Percentiles rank a stretch among this genome's conserved stretches.
Evolutionary conservation across 2,888 invertebrate genomes (phyloP).

Genomic region (Tridacna gigas): DNA sequence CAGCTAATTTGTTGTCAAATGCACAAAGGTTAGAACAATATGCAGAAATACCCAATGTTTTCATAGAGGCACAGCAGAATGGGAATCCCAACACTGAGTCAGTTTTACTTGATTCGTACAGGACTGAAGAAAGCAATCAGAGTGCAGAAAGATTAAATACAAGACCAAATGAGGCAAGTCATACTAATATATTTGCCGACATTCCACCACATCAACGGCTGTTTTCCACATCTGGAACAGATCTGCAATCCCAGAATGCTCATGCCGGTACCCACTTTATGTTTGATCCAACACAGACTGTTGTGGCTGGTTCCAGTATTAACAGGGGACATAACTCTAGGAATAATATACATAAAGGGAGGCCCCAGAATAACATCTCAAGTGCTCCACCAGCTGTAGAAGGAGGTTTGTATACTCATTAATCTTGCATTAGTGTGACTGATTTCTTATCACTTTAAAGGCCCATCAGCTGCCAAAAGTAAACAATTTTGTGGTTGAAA

Average conservation of each 20-base stretch:
- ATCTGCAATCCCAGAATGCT: slow-evolving; percentile 12
- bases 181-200: slow-evolving; percentile 22
- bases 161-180: slow-evolving; percentile 12
- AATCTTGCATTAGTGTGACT: too few relatives aligned
- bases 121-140: slow-evolving; percentile 37
- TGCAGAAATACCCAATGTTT: slow-evolving; percentile 56
- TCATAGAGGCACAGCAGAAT: slow-evolving; percentile 6
- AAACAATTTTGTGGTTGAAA: too few relatives aligned
- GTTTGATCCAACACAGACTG: slow-evolving; percentile 23
- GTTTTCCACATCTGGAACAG: slow-evolving; percentile 40
- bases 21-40: slow-evolving; percentile 55
- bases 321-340: slow-evolving; percentile 22
- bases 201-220: slow-evolving; percentile 56
- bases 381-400: slow-evolving; percentile 10
- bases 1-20: slow-evolving; percentile 51
- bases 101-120: slow-evolving; percentile 46
- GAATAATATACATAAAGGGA: slow-evolving; percentile 18
- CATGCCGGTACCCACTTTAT: slow-evolving; percentile 16
- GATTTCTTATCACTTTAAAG: too few relatives aligned
- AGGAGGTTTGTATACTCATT: slow-evolving; percentile 14
- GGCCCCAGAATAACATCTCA: slow-evolving; percentile 18
- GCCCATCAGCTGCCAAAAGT: too few relatives aligned
- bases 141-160: slow-evolving; percentile 28
- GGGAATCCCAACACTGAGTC: slow-evolving; percentile 12
- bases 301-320: slow-evolving; percentile 4